Evolutionary conservation across 2,888 invertebrate species (phyloP).

Genomic region (Machimus rusticus): DNA sequence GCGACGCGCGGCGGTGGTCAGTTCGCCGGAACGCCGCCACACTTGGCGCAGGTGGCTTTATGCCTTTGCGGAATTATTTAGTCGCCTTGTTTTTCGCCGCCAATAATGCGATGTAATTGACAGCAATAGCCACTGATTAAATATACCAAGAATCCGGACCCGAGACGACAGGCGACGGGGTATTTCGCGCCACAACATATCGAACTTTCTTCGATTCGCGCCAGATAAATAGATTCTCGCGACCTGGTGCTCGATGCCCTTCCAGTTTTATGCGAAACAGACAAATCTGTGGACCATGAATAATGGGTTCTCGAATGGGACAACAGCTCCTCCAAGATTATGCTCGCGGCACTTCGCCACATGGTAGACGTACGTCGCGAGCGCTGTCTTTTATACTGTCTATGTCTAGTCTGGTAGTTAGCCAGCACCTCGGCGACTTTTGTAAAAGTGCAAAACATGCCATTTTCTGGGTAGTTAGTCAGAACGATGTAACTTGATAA

Average conservation of each 20-base stretch:
- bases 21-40: not conserved
- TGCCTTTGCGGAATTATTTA: not conserved
- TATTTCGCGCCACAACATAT: not conserved
- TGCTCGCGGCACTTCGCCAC: not conserved
- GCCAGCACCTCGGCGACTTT: not conserved
- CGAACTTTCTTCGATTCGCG: not conserved
- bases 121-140: slow-evolving; percentile 22
- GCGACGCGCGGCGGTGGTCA: not conserved
- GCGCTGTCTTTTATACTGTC: not conserved
- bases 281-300: slow-evolving; percentile 1
- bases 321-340: not conserved
- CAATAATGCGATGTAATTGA: slow-evolving; percentile 3
- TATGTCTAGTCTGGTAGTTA: slow-evolving; percentile 4
- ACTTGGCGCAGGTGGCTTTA: not conserved
- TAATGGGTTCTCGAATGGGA: not conserved
- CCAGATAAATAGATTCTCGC: not conserved
- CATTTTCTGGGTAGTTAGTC: slow-evolving; percentile 6
- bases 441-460: not conserved
- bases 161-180: not conserved
- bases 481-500: slow-evolving; percentile 5
- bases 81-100: slow-evolving; percentile 1
- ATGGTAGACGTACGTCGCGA: not conserved
- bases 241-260: not conserved
- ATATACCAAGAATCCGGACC: not conserved
- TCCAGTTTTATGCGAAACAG: not conserved